Evolutionary conservation across 23 tunicate genomes (phyloP).

Genomic region (Clavelina lepadiformis): DNA sequence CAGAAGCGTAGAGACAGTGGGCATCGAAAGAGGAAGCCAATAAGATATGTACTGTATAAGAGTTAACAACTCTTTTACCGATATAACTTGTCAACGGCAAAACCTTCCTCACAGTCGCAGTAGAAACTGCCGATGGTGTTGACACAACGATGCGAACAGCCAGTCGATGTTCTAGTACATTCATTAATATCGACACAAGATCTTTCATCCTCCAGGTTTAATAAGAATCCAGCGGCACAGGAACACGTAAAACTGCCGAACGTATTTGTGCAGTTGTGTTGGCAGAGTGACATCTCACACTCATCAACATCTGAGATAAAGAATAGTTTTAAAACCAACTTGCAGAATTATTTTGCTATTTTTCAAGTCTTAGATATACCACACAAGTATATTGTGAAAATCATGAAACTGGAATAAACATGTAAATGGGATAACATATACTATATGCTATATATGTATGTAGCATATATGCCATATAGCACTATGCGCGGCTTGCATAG

Average conservation of each 20-base stretch:
- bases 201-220: slow-evolving; percentile 14
- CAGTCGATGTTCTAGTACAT: slow-evolving; percentile 6
- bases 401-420: too few relatives aligned
- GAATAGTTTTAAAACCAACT: too few relatives aligned
- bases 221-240: slow-evolving; percentile 54
- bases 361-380: too few relatives aligned
- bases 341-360: too few relatives aligned
- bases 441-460: too few relatives aligned
- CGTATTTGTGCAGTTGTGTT: slow-evolving; percentile 56
- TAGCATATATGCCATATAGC: too few relatives aligned
- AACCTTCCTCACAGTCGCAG: slow-evolving; percentile 22
- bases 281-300: slow-evolving; percentile 53
- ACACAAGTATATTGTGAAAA: too few relatives aligned
- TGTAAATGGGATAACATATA: too few relatives aligned
- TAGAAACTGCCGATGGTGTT: slow-evolving; percentile 16
- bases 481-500: too few relatives aligned
- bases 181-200: slow-evolving; percentile 19
- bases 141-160: slow-evolving; percentile 12
- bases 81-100: not conserved
- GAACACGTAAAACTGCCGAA: slow-evolving; percentile 47
- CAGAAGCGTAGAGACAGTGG: too few relatives aligned
- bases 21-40: not conserved
- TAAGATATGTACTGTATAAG: too few relatives aligned
- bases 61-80: too few relatives aligned
- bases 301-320: slow-evolving; percentile 32